phyloP scores from a whole-genome alignment of 1,140 invertebrate genomes.

The Varroa destructor region DNA sequence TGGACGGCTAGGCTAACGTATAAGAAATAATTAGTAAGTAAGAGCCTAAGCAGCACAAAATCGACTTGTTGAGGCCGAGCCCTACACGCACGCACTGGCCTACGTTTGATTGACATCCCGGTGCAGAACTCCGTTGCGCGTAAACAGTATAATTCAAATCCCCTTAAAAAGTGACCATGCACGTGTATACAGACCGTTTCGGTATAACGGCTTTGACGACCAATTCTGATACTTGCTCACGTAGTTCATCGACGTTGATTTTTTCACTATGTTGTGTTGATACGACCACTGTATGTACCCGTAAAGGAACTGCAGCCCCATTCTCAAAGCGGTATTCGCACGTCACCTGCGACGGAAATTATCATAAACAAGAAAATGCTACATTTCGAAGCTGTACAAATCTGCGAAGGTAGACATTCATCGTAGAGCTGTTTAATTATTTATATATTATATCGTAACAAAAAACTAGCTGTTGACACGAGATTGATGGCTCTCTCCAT shows the following conservation, averaged over 20 bases:
- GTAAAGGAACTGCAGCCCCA: constrained; percentile 42
- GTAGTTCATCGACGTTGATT: constrained; percentile 42
- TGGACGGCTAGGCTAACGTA: too few species aligned
- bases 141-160: too few species aligned
- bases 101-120: too few species aligned
- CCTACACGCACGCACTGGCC: too few species aligned
- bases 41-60: too few species aligned
- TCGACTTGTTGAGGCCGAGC: too few species aligned
- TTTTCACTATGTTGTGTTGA: constrained; percentile 46
- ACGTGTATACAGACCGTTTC: constrained; percentile 42
- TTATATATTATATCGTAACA: too few species aligned
- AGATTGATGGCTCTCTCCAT: too few species aligned
- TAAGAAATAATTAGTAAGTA: too few species aligned
- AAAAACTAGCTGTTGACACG: too few species aligned
- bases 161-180: constrained; percentile 34
- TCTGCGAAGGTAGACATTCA: background rate
- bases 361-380: background rate
- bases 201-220: constrained; percentile 46
- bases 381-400: background rate
- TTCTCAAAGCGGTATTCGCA: constrained; percentile 35
- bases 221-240: constrained; percentile 44
- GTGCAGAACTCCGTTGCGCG: too few species aligned
- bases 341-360: constrained; percentile 32
- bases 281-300: constrained; percentile 49
- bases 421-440: background rate